A percentile compares a stretch with the other conserved stretches of the same genome.
Evolutionary conservation across 1,140 invertebrate species (phyloP).

Genomic region (Drosophila kurseongensis): DNA sequence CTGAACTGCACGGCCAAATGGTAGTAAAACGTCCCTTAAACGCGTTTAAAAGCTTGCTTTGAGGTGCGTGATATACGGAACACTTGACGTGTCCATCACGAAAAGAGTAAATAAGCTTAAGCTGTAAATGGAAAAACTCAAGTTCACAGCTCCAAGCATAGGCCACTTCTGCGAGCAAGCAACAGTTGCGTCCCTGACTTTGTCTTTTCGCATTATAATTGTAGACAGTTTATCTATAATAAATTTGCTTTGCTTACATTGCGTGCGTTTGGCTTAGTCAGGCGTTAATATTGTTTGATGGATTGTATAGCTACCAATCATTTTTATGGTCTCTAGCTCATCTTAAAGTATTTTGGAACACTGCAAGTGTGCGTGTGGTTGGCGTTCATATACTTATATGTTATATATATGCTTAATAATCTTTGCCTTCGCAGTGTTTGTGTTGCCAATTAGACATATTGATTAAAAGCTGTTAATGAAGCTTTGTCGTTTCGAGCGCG

Average conservation of each 20-base stretch:
- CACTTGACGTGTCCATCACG: slow-evolving; percentile 28
- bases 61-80: slow-evolving; percentile 11
- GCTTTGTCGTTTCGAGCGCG: slow-evolving; percentile 30
- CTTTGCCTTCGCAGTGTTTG: slow-evolving; percentile 43
- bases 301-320: slow-evolving; percentile 31
- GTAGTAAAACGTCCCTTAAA: slow-evolving; percentile 19
- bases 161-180: slow-evolving; percentile 26
- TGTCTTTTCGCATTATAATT: slow-evolving; percentile 35
- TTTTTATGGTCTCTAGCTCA: slow-evolving; percentile 21
- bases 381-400: background rate
- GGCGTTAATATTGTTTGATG: slow-evolving; percentile 22
- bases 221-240: slow-evolving; percentile 12
- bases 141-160: slow-evolving; percentile 30
- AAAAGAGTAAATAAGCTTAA: slow-evolving; percentile 24
- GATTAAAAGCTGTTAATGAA: slow-evolving; percentile 59
- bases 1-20: slow-evolving; percentile 17
- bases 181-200: slow-evolving; percentile 43
- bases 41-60: background rate
- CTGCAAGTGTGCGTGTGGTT: background rate
- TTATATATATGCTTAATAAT: slow-evolving; percentile 29
- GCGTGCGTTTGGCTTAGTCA: slow-evolving; percentile 19
- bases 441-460: slow-evolving; percentile 49
- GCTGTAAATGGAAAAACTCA: slow-evolving; percentile 12
- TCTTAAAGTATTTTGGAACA: background rate
- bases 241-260: slow-evolving; percentile 32